Evolutionary conservation across 2,797 vertebrate genomes (phyloP).

Genomic region (Dipus sagitta): DNA sequence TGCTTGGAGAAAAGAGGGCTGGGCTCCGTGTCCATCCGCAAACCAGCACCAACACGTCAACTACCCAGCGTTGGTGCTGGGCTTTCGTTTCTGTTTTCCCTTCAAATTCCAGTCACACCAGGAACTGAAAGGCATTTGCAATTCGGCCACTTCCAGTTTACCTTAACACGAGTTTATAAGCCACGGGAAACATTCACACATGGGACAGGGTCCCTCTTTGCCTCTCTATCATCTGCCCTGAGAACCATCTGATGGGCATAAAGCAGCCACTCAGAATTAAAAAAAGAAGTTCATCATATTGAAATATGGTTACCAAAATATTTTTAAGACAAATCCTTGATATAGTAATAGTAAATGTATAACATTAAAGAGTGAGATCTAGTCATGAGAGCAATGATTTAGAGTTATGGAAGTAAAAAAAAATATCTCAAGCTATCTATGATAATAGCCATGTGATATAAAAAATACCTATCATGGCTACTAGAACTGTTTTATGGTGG

Average conservation of each 20-base stretch:
- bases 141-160: too few relatives aligned
- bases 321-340: background rate
- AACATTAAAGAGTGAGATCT: constrained; percentile 42
- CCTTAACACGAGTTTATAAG: too few relatives aligned
- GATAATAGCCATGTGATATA: background rate
- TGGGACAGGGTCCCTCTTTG: background rate
- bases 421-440: constrained; percentile 13
- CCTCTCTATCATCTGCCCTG: background rate
- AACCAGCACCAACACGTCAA: background rate
- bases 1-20: constrained; percentile 45
- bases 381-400: background rate
- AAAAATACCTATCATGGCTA: constrained; percentile 40
- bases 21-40: background rate
- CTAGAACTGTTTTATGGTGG: background rate
- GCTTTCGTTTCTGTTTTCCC: too few relatives aligned
- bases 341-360: background rate
- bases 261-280: constrained; percentile 1
- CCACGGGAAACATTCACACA: background rate
- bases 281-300: background rate
- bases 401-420: constrained; percentile 17
- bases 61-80: too few relatives aligned
- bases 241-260: background rate
- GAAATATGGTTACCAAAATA: constrained; percentile 25
- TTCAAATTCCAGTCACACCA: too few relatives aligned
- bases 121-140: too few relatives aligned